Percentiles rank a stretch among this genome's conserved stretches.
Evolutionary conservation across 1,140 invertebrate genomes (phyloP).

Genomic region (Drosophila busckii): DNA sequence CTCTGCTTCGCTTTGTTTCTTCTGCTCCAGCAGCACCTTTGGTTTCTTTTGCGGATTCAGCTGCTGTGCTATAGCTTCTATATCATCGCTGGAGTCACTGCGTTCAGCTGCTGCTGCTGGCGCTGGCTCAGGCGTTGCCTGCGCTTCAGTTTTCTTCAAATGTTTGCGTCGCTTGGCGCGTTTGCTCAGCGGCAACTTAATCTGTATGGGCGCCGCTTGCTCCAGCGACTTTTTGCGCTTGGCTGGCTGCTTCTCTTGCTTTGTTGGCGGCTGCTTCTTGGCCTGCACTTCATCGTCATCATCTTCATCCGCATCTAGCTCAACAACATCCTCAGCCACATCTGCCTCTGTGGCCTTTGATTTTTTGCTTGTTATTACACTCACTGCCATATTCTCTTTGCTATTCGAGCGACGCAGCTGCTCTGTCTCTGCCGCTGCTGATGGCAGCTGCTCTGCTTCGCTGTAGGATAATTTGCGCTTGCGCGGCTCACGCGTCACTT

Average conservation of each 20-base stretch:
- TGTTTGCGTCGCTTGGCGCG: slow-evolving; percentile 57
- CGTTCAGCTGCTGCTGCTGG: background rate
- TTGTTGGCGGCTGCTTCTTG: background rate
- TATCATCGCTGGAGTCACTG: slow-evolving; percentile 59
- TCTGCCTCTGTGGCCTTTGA: slow-evolving; percentile 17
- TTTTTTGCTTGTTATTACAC: slow-evolving; percentile 30
- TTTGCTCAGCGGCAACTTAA: slow-evolving; percentile 66
- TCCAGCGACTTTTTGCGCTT: slow-evolving; percentile 11
- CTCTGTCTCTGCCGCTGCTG: slow-evolving; percentile 73
- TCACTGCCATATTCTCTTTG: slow-evolving; percentile 50
- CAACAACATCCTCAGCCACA: slow-evolving; percentile 33
- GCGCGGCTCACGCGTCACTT: slow-evolving; percentile 29
- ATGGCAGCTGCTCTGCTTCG: slow-evolving; percentile 14
- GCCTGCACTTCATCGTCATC: background rate
- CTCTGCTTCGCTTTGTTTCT: background rate
- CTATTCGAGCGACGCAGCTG: slow-evolving; percentile 43
- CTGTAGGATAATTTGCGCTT: slow-evolving; percentile 64
- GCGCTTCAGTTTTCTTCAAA: slow-evolving; percentile 15
- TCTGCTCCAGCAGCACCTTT: slow-evolving; percentile 10
- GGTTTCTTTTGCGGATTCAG: slow-evolving; percentile 52
- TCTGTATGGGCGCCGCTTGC: slow-evolving; percentile 39
- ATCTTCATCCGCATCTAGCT: slow-evolving; percentile 36
- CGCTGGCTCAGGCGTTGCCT: background rate
- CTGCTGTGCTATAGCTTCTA: slow-evolving; percentile 39
- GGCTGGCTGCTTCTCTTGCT: slow-evolving; percentile 6